Base-by-base conservation (phyloP, 2,113 vertebrate species). In the Zeus faber region DNA sequence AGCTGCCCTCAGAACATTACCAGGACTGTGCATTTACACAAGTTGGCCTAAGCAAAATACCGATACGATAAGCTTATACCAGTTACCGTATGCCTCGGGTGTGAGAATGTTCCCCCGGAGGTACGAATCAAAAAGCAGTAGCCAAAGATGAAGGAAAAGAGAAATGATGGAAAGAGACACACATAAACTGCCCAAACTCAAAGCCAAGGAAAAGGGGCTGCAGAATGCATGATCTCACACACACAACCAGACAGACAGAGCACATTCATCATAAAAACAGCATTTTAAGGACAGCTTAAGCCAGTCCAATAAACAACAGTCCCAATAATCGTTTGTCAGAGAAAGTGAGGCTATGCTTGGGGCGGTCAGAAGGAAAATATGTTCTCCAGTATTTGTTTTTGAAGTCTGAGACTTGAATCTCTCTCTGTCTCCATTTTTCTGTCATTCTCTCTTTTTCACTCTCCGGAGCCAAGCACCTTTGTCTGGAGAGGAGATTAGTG, bases 381-480 rank as follows among this genome's bases (percentile, higher is more conserved):
- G 58, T 72, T 75, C 83, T 72, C 83, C 64, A 56, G 5, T 81
- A 80, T 87, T 86, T 87, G 79, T 81, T 80, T 85, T n/a, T 84
- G 46, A 59, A 64, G 67, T 83, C 76, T 84, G 71, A 62, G 25
- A 37, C 68, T 70, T 66, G 37, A 52, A 43, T 58, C 47, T 61
- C 56, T 53, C 56, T 49, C 22, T 50, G 20, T 25, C 50, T 53
- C 25, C 54, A 37, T 11, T 6, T 49, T 26, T 31, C 17, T 68
- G 56, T 60, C 46, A 40, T 2, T 25, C 56, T 39, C 24, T 55
- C 5, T 65, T 16, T 51, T n/a, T 47, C 10, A 29, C 26, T 9
- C 17, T 53, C 33, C 45, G 14, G 26, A 53, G 20, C 41, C 25
- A 16, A 76, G 43, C 25, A 68, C 50, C 46, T 2, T 58, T 49